phyloP scores from a whole-genome alignment of 2,888 invertebrate species.

The Drosophila anceps region DNA sequence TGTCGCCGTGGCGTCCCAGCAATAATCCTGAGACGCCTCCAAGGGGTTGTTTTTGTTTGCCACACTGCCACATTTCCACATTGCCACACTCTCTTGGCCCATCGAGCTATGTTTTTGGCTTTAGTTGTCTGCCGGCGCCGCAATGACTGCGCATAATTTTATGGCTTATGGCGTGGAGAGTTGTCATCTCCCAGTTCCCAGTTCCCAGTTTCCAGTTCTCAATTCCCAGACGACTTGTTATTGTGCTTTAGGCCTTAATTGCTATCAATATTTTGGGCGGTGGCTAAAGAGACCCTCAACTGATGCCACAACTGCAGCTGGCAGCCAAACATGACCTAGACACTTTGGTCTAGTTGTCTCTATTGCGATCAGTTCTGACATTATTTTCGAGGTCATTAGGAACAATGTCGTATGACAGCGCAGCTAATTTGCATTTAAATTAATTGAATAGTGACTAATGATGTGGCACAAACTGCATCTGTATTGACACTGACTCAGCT shows the following conservation, averaged over 20 bases:
- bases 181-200: constrained; percentile 37
- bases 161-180: constrained; percentile 44
- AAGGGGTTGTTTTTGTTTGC: constrained; percentile 72
- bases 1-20: constrained; percentile 33
- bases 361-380: constrained; percentile 28
- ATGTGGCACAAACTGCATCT: constrained; percentile 6
- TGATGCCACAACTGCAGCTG: constrained; percentile 52
- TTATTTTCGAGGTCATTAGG: constrained; percentile 43
- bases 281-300: background rate
- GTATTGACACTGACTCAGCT: constrained; percentile 39
- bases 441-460: constrained; percentile 45
- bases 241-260: constrained; percentile 52
- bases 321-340: constrained; percentile 66
- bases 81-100: constrained; percentile 18
- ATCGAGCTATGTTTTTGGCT: constrained; percentile 25
- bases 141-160: constrained; percentile 79
- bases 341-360: constrained; percentile 46
- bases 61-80: constrained; percentile 30
- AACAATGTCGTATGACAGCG: background rate
- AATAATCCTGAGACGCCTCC: constrained; percentile 65
- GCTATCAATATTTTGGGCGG: constrained; percentile 47
- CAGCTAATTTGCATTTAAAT: constrained; percentile 38
- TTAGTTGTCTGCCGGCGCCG: constrained; percentile 63
- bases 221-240: constrained; percentile 46
- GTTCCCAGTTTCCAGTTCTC: background rate